phyloP scores from a whole-genome alignment of 2,113 vertebrate species.

The Podarcis raffonei region DNA sequence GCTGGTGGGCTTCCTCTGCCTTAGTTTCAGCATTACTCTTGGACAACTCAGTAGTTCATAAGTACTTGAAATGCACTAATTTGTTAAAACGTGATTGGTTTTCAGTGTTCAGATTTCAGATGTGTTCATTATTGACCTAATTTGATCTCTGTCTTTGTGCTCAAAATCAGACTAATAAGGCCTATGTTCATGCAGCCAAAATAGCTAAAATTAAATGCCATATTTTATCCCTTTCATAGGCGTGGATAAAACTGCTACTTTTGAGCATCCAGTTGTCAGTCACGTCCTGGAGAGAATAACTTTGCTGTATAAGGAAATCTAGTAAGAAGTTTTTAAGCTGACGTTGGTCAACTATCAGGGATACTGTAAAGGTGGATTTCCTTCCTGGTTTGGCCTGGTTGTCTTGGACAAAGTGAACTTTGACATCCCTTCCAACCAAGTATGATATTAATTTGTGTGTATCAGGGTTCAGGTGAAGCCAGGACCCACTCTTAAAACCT shows the following conservation, averaged over 20 bases:
- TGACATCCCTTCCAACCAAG: too few species aligned
- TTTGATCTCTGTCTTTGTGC: slow-evolving; percentile 9
- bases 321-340: background rate
- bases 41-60: background rate
- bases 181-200: background rate
- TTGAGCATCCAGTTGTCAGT: background rate
- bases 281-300: background rate
- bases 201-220: slow-evolving; percentile 14
- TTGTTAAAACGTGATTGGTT: slow-evolving; percentile 6
- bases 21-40: too few species aligned
- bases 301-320: background rate
- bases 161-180: slow-evolving; percentile 8
- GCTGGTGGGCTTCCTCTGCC: too few species aligned
- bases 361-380: too few species aligned
- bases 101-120: slow-evolving; percentile 8
- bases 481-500: background rate
- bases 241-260: background rate
- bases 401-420: too few species aligned
- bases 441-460: too few species aligned
- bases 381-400: background rate
- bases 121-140: slow-evolving; percentile 23
- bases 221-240: background rate
- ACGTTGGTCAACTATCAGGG: too few species aligned
- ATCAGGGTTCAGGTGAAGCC: background rate
- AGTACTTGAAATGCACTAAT: slow-evolving; percentile 4